These are phyloP conservation scores for Pedetes capensis DNA, from an alignment of 2,113 vertebrate species.

Conservation along the genomic window DNA sequence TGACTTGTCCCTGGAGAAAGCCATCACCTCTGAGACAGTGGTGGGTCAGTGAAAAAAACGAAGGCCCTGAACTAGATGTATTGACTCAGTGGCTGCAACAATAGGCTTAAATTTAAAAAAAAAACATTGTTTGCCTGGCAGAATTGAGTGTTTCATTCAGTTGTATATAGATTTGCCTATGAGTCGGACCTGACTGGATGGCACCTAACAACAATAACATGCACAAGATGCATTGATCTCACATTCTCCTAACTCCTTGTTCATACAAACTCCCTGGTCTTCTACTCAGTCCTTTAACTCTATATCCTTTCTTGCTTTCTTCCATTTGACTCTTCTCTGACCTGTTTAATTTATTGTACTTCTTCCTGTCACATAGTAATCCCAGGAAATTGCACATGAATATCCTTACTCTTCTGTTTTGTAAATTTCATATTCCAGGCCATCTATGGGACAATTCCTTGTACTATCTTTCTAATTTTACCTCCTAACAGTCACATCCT, in stretches of 20 bases:
- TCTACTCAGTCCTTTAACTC: background rate
- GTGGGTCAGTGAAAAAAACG: too few relatives aligned
- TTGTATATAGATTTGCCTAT: too few relatives aligned
- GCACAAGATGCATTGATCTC: background rate
- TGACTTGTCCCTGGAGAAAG: too few relatives aligned
- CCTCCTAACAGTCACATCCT: background rate
- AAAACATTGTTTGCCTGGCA: too few relatives aligned
- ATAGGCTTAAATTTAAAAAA: too few relatives aligned
- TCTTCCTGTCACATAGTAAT: background rate
- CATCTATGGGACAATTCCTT: background rate
- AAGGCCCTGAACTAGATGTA: too few relatives aligned
- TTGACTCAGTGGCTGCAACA: too few relatives aligned
- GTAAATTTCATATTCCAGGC: background rate
- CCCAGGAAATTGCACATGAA: background rate
- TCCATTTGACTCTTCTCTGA: background rate
- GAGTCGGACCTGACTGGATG: too few relatives aligned
- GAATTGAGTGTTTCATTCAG: too few relatives aligned
- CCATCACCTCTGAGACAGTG: too few relatives aligned
- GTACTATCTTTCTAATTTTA: background rate
- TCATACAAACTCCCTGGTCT: accelerated
- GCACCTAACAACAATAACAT: too few relatives aligned
- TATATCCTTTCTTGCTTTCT: background rate
- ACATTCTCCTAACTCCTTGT: background rate
- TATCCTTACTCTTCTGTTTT: background rate
- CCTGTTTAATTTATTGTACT: background rate